Evolutionary conservation across 2,113 vertebrate species (phyloP), one percentile per base, ranked within the genome.

Genomic region (Strigops habroptila): DNA sequence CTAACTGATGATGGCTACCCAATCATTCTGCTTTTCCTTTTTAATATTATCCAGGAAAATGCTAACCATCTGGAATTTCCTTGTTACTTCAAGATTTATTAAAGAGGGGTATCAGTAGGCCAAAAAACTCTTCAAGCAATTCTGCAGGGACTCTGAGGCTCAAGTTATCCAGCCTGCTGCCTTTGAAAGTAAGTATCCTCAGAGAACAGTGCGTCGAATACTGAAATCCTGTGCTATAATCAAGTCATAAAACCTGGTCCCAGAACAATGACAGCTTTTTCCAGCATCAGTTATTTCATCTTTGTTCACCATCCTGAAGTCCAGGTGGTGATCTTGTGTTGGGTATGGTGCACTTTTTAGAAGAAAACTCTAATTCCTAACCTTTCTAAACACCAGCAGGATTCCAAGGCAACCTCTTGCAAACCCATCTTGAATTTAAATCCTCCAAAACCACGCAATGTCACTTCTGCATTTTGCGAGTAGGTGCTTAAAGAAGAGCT

Each of bases 391-490:
- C 31, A 3, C 48, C 6, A 2, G 14, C 23, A 12, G 63, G 3
- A 9, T 4, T 87, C 78, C 49, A 7, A 3, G 57, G 49, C 79
- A 39, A 33, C 4, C 49, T 43, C 14, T 2, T 12, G 9, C 30
- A 52, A 11, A 33, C 33, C 30, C 13, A 0, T 7, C 60, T 27
- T 8, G 1, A 27, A 31, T 33, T 33, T 46, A 30, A 51, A 74
- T 24, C 75, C 55, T 22, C 60, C 78, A 19, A 6, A 65, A 15
- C 9, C 1, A 1, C 11, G 1, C 18, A 25, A 5, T 13, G 16
- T 12, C 48, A 0, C 52, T 62, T 8, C 49, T 12, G 52, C 2
- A 5, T 27, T 37, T 7, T 1, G 39, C 18, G 1, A 12, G 28
- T 4, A 1, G 41, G 63, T 35, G 78, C 44, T 17, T 15, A 3